Conservation (phyloP, 2,797 vertebrate species). For the Hylomyscus alleni region DNA sequence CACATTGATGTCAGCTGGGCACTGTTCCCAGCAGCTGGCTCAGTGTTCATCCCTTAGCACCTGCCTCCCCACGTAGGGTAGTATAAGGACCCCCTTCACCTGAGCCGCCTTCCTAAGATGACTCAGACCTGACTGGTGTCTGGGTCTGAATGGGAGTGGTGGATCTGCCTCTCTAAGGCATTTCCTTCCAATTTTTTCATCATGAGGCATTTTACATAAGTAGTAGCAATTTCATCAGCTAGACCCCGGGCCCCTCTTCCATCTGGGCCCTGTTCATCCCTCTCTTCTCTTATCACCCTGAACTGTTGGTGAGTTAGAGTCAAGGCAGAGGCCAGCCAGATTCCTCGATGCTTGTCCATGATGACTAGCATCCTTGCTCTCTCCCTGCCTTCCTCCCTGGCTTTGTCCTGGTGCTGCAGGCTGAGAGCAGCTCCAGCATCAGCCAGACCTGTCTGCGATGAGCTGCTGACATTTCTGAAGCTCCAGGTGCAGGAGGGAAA, state of each 20-base stretch:
- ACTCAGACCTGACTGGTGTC: background rate
- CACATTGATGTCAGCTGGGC: accelerated
- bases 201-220: background rate
- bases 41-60: accelerated
- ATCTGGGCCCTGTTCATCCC: accelerated
- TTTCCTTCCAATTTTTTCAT: accelerated
- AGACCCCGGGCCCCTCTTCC: too few relatives aligned
- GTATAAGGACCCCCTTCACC: background rate
- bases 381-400: conserved; percentile 62
- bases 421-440: conserved; percentile 72
- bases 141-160: background rate
- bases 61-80: background rate
- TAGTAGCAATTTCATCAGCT: background rate
- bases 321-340: background rate
- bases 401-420: conserved; percentile 68
- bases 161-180: accelerated
- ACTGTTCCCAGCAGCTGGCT: background rate
- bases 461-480: conserved; percentile 84
- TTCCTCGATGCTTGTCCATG: background rate
- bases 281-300: background rate
- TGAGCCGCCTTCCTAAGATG: too few relatives aligned
- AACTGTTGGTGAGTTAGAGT: background rate
- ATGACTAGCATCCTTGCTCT: background rate
- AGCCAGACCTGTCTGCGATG: conserved; percentile 82
- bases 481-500: conserved; percentile 87